Conservation (phyloP, 2,113 vertebrate genomes). For the Eclectus roratus region DNA sequence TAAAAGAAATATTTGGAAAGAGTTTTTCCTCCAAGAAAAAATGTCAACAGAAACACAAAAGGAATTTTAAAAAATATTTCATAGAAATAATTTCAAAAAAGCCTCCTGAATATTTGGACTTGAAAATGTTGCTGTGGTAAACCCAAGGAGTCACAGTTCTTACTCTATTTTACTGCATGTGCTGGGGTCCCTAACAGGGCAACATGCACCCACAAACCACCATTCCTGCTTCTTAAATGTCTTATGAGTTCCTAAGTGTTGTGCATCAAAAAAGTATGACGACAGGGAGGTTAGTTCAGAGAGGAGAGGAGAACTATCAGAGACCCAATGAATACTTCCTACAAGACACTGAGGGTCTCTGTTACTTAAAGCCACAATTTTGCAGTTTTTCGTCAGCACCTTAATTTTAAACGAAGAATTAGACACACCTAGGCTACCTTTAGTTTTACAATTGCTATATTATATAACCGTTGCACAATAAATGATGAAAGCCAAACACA, state of each 20-base stretch:
- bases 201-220: background rate
- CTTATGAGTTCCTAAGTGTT: background rate
- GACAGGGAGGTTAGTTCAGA: background rate
- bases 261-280: background rate
- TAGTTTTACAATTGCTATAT: background rate
- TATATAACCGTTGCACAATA: background rate
- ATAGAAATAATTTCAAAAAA: background rate
- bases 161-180: background rate
- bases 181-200: background rate
- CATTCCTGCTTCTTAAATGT: background rate
- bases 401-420: background rate
- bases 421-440: background rate
- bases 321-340: background rate
- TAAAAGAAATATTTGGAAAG: background rate
- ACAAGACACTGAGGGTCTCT: background rate
- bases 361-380: background rate
- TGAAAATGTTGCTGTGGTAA: background rate
- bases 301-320: background rate
- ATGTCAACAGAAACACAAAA: background rate
- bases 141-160: background rate
- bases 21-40: background rate
- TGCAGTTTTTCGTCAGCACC: background rate
- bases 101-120: background rate
- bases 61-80: background rate
- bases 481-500: background rate